Percentiles rank a stretch among this genome's conserved stretches.
phyloP scores from a whole-genome alignment of 2,888 invertebrate species.

The Biston stratarius region DNA sequence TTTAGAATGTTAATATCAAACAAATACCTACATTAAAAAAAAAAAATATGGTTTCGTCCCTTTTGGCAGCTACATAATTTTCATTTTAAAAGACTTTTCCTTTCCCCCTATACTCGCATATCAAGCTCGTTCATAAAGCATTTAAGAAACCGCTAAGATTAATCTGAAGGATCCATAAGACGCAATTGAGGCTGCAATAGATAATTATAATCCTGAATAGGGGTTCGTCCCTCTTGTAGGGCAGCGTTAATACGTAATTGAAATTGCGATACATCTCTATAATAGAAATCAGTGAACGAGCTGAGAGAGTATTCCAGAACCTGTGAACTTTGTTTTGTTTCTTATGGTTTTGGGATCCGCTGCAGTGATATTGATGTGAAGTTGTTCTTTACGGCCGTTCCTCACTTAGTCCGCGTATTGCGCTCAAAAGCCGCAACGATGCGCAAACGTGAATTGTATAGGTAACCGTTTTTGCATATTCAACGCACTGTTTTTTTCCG shows the following conservation, averaged over 20 bases:
- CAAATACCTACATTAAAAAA: too few relatives aligned
- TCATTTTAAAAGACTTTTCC: not conserved
- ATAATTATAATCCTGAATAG: slow-evolving; percentile 41
- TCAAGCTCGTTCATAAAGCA: slow-evolving; percentile 18
- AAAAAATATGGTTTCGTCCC: not conserved
- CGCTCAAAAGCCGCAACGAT: too few relatives aligned
- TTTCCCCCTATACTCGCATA: not conserved
- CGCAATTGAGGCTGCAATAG: slow-evolving; percentile 39
- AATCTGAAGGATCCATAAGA: slow-evolving; percentile 38
- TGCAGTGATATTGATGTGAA: too few relatives aligned
- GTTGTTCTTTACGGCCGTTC: too few relatives aligned
- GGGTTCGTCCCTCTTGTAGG: slow-evolving; percentile 37
- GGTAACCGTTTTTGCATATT: too few relatives aligned
- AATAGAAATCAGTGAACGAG: slow-evolving; percentile 13
- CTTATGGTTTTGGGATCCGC: too few relatives aligned
- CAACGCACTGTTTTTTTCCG: too few relatives aligned
- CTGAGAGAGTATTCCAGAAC: not conserved
- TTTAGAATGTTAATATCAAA: too few relatives aligned
- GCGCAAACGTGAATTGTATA: too few relatives aligned
- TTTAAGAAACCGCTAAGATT: slow-evolving; percentile 37
- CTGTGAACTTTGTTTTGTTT: too few relatives aligned
- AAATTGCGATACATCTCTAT: slow-evolving; percentile 44
- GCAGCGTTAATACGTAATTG: slow-evolving; percentile 48
- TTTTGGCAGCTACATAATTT: too few relatives aligned
- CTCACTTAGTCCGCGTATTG: too few relatives aligned